Conservation (phyloP, 2,888 invertebrate species). For the Macropis europaea region DNA sequence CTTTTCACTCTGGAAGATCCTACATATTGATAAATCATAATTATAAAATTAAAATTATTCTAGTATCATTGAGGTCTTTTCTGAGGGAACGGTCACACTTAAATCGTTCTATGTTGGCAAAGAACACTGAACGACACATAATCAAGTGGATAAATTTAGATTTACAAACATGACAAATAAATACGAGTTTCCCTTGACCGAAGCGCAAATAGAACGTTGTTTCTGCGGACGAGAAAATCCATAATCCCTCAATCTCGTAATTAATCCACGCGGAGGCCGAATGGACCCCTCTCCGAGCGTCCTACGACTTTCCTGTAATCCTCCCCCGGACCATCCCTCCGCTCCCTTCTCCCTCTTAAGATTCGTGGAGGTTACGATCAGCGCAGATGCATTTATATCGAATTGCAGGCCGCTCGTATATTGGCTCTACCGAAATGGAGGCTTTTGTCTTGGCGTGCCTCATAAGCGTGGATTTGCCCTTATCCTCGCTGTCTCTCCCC, state of each 20-base stretch:
- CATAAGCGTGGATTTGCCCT: slow-evolving; percentile 78
- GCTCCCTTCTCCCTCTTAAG: slow-evolving; percentile 20
- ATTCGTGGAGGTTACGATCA: slow-evolving; percentile 65
- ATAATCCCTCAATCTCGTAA: slow-evolving; percentile 56
- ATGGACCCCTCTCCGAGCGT: slow-evolving; percentile 62
- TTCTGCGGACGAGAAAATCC: slow-evolving; percentile 39
- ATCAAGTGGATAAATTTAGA: too few relatives aligned
- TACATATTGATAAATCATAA: too few relatives aligned
- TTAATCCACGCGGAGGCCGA: slow-evolving; percentile 65
- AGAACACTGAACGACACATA: too few relatives aligned
- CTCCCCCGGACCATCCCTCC: slow-evolving; percentile 47
- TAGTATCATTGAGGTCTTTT: too few relatives aligned
- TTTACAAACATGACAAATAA: too few relatives aligned
- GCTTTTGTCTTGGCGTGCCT: slow-evolving; percentile 78
- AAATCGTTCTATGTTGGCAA: too few relatives aligned
- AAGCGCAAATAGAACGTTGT: slow-evolving; percentile 32
- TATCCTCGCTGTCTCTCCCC: slow-evolving; percentile 64
- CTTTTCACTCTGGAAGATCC: too few relatives aligned
- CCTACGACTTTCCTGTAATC: slow-evolving; percentile 70
- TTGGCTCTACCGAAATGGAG: slow-evolving; percentile 74
- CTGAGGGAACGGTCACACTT: too few relatives aligned
- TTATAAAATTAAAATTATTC: too few relatives aligned
- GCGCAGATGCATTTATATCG: slow-evolving; percentile 75
- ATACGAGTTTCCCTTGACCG: background rate
- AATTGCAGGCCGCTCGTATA: slow-evolving; percentile 73